Conservation (phyloP, 2,797 vertebrate genomes). For the Rhynchonycteris naso region DNA sequence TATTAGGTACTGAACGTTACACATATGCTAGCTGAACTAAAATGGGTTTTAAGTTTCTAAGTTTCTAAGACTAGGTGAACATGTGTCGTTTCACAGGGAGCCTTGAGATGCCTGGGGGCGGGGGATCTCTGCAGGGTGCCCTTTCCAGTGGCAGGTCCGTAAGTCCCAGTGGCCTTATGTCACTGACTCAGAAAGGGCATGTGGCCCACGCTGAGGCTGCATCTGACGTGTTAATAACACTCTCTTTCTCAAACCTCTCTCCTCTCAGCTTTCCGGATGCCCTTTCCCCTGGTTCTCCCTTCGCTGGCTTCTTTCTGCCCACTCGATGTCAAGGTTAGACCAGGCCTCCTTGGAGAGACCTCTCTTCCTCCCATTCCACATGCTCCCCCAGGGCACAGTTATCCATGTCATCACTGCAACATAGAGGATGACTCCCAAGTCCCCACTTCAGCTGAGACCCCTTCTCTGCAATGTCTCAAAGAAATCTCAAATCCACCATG, state of each 20-base stretch:
- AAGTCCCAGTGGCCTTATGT: not conserved
- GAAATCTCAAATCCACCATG: not conserved
- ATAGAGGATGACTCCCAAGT: not conserved
- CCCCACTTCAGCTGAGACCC: not conserved
- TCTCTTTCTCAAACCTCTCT: not conserved
- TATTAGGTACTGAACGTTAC: not conserved
- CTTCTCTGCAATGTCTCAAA: not conserved
- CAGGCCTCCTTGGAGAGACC: not conserved
- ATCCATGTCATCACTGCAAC: too few relatives aligned
- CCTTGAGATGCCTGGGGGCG: fast-evolving
- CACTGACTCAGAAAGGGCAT: not conserved
- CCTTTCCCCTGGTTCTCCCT: not conserved
- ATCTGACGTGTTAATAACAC: not conserved
- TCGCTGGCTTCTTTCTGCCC: not conserved
- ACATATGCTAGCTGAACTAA: not conserved
- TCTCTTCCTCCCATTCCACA: not conserved
- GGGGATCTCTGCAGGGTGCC: not conserved
- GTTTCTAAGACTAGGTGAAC: not conserved
- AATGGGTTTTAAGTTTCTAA: not conserved
- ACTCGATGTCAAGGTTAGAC: not conserved
- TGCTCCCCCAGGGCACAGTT: not conserved
- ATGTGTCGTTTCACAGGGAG: not conserved
- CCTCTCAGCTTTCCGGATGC: not conserved
- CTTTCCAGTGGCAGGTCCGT: not conserved
- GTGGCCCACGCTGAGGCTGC: not conserved